phyloP scores from a whole-genome alignment of 2,888 invertebrate genomes.

The Sarcophaga subvicina region DNA sequence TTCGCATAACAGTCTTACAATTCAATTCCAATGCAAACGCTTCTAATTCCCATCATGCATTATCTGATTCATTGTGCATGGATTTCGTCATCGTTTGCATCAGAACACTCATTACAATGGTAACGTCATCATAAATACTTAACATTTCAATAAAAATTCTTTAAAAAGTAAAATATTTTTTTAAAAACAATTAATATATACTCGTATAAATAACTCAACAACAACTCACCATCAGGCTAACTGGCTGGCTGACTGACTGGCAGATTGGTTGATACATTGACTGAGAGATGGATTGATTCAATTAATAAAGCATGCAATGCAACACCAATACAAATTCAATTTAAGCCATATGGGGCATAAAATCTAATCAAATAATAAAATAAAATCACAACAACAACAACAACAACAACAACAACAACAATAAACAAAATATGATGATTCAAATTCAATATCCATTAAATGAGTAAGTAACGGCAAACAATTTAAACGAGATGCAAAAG shows the following conservation, averaged over 20 bases:
- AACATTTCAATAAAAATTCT: slow-evolving; percentile 50
- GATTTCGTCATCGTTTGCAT: slow-evolving; percentile 6
- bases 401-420: slow-evolving; percentile 31
- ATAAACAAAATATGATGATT: background rate
- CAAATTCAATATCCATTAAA: background rate
- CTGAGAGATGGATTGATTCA: slow-evolving; percentile 17
- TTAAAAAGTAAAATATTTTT: slow-evolving; percentile 17
- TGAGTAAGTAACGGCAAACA: background rate
- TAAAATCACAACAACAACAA: slow-evolving; percentile 9
- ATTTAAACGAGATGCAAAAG: slow-evolving; percentile 18
- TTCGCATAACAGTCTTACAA: no score
- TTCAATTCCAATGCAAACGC: no score
- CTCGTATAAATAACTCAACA: slow-evolving; percentile 1
- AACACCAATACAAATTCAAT: slow-evolving; percentile 25
- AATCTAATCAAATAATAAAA: slow-evolving; percentile 23
- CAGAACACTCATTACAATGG: background rate
- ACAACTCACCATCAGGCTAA: slow-evolving; percentile 17
- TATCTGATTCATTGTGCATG: no score
- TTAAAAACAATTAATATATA: slow-evolving; percentile 33
- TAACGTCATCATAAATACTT: slow-evolving; percentile 49
- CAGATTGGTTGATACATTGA: background rate
- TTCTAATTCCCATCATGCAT: no score
- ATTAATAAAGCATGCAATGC: slow-evolving; percentile 8
- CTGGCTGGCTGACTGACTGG: slow-evolving; percentile 1
- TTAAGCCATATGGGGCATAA: background rate